Conservation (phyloP, 2,888 invertebrate genomes). For the Acleris laterana region DNA sequence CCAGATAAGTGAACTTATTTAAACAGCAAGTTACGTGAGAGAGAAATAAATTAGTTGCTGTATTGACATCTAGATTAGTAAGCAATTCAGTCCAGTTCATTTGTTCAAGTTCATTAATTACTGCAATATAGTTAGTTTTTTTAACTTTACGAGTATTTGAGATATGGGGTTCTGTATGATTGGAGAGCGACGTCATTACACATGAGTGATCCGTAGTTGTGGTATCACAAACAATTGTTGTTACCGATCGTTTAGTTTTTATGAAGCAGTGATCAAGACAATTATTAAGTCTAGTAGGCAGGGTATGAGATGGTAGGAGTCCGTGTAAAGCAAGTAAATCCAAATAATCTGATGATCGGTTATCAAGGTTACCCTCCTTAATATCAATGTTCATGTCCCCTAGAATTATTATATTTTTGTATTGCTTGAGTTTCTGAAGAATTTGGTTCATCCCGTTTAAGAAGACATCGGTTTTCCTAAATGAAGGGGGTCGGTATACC, state of each 20-base stretch:
- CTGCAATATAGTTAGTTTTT: constrained; percentile 2
- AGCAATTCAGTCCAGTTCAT: neutral
- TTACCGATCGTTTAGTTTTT: neutral
- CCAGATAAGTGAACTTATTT: neutral
- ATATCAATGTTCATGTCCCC: too few relatives aligned
- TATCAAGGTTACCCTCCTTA: too few relatives aligned
- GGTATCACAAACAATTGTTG: constrained; percentile 4
- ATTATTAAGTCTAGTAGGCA: too few relatives aligned
- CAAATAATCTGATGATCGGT: too few relatives aligned
- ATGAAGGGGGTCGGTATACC: neutral
- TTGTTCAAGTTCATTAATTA: constrained; percentile 4
- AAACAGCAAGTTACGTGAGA: neutral
- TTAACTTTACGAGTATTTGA: neutral
- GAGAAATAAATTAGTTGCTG: neutral
- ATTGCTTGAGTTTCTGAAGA: too few relatives aligned
- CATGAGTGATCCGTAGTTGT: constrained; percentile 12
- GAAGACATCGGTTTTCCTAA: too few relatives aligned
- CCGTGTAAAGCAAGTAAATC: too few relatives aligned
- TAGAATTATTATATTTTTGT: too few relatives aligned
- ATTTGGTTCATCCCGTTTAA: too few relatives aligned
- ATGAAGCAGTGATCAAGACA: neutral
- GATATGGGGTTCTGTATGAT: neutral
- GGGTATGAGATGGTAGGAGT: too few relatives aligned
- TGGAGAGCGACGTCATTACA: constrained; percentile 4
- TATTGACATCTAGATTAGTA: neutral